Evolutionary conservation across 2,888 invertebrate species (phyloP).

Genomic region (Hyppa rectilinea): DNA sequence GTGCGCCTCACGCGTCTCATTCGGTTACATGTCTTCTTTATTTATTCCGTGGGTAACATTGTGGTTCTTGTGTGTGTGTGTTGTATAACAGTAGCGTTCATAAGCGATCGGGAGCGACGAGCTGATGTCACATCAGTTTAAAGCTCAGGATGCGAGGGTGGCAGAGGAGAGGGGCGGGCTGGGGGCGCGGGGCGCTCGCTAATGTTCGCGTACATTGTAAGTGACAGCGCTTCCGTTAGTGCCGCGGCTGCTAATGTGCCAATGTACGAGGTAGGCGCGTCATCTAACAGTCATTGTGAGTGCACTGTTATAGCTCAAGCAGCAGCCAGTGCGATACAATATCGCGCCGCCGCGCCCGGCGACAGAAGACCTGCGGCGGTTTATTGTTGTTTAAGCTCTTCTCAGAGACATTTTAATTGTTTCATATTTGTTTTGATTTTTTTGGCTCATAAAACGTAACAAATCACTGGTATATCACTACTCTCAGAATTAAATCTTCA

Average conservation of each 20-base stretch:
- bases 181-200: neutral
- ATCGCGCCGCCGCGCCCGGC: neutral
- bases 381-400: neutral
- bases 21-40: no score
- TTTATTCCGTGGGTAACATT: no score
- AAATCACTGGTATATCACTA: neutral
- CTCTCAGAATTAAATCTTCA: neutral
- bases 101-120: neutral
- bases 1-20: no score
- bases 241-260: neutral
- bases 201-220: conserved; percentile 12
- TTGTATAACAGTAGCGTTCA: neutral
- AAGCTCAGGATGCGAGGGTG: neutral
- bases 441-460: neutral
- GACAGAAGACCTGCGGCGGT: no score
- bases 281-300: conserved; percentile 4
- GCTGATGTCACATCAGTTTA: conserved; percentile 31
- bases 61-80: neutral
- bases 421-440: neutral
- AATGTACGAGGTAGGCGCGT: neutral
- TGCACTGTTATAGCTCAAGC: neutral
- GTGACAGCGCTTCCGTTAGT: conserved; percentile 8
- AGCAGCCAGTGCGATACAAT: neutral
- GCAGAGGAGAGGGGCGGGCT: neutral
- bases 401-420: neutral